phyloP scores from a whole-genome alignment of 2,888 invertebrate species.

The Entomobrya multifasciata region DNA sequence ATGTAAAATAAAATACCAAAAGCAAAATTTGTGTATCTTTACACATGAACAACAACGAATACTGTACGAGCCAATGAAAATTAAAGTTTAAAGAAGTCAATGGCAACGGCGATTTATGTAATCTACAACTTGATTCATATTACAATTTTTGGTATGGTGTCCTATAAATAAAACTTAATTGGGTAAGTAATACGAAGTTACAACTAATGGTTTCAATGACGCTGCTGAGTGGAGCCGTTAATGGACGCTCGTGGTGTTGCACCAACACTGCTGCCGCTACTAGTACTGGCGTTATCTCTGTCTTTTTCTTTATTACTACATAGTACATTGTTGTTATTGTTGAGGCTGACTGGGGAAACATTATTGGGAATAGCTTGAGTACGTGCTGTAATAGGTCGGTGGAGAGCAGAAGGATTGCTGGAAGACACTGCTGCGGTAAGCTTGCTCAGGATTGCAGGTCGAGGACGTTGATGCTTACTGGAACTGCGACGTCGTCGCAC shows the following conservation, averaged over 20 bases:
- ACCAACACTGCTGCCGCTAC: conserved; percentile 1
- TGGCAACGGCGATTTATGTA: background rate
- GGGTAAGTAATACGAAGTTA: no score
- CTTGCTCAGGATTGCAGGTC: background rate
- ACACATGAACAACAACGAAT: conserved; percentile 14
- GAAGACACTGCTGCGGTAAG: background rate
- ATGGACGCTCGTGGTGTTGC: background rate
- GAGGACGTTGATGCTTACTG: background rate
- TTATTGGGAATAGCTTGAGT: background rate
- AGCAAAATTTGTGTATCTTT: no score
- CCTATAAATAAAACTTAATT: no score
- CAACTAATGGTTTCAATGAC: no score
- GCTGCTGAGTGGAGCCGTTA: background rate
- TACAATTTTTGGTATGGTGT: conserved; percentile 11
- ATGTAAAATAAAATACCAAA: no score
- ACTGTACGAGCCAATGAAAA: conserved; percentile 29
- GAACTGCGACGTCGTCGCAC: conserved; percentile 7
- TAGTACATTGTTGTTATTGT: conserved; percentile 57
- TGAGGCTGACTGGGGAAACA: background rate
- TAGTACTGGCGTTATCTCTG: conserved; percentile 2
- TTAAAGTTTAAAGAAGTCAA: conserved; percentile 1
- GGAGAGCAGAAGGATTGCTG: background rate
- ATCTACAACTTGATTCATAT: conserved; percentile 1
- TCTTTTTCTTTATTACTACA: conserved; percentile 65
- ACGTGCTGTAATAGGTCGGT: background rate